phyloP scores from a whole-genome alignment of 2,888 invertebrate genomes.

The Eupithecia subfuscata region DNA sequence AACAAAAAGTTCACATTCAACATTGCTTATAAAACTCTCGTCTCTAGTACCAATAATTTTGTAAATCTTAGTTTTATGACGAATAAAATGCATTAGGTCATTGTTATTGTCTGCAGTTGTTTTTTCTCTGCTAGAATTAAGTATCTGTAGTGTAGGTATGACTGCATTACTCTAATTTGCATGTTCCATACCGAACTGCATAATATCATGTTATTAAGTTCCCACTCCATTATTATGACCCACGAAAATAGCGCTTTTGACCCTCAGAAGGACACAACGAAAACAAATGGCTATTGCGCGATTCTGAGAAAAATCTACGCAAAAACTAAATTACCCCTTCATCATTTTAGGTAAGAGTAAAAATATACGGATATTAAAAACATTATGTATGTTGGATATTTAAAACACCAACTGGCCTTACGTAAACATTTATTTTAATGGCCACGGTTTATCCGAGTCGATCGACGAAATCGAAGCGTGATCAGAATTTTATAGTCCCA shows the following conservation, averaged over 20 bases:
- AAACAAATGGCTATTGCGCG: slow-evolving; percentile 57
- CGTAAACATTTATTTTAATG: slow-evolving; percentile 71
- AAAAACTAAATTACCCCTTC: slow-evolving; percentile 50
- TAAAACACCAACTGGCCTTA: slow-evolving; percentile 63
- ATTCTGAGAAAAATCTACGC: slow-evolving; percentile 64
- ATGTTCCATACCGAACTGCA: slow-evolving; percentile 64
- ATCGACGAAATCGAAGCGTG: slow-evolving; percentile 65
- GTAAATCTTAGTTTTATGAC: slow-evolving; percentile 16
- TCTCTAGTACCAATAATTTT: slow-evolving; percentile 8
- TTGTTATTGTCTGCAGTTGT: slow-evolving; percentile 51
- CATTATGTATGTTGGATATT: slow-evolving; percentile 61
- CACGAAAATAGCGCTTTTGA: slow-evolving; percentile 51
- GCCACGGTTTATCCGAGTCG: slow-evolving; percentile 65
- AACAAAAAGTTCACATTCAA: slow-evolving; percentile 33
- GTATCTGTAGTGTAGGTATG: slow-evolving; percentile 47
- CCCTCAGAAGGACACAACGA: slow-evolving; percentile 59
- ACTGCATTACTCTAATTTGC: slow-evolving; percentile 61
- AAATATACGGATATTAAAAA: slow-evolving; percentile 46
- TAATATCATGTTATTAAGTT: slow-evolving; percentile 66
- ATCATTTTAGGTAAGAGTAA: slow-evolving; percentile 38
- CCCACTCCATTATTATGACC: slow-evolving; percentile 33
- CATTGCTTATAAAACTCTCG: slow-evolving; percentile 12
- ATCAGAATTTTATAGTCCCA: slow-evolving; percentile 61
- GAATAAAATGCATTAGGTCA: slow-evolving; percentile 49
- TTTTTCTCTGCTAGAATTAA: slow-evolving; percentile 58